phyloP scores from a whole-genome alignment of 2,888 invertebrate species.

The Ditula angustiorana region DNA sequence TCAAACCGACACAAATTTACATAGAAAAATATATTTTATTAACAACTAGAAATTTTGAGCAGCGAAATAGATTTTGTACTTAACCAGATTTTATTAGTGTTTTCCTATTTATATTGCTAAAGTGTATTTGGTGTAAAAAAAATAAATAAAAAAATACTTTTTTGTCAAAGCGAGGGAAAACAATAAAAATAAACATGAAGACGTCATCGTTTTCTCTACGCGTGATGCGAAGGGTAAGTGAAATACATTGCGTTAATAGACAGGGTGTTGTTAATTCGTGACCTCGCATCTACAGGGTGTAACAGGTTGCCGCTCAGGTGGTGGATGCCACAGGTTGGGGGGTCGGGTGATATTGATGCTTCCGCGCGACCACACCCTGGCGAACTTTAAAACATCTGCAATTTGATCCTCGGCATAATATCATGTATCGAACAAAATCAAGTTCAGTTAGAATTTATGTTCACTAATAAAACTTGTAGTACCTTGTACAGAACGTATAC shows the following conservation, averaged over 20 bases:
- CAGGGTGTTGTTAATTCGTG: slow-evolving; percentile 8
- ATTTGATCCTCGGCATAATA: slow-evolving; percentile 11
- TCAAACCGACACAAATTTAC: slow-evolving; percentile 49
- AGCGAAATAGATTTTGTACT: slow-evolving; percentile 45
- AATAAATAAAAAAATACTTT: slow-evolving; percentile 41
- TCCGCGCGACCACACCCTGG: slow-evolving; percentile 68
- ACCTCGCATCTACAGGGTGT: slow-evolving; percentile 44
- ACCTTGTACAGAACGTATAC: no score
- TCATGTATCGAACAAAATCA: neutral
- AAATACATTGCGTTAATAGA: neutral
- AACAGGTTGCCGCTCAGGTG: slow-evolving; percentile 60
- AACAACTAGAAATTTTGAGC: slow-evolving; percentile 50
- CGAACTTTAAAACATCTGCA: slow-evolving; percentile 25
- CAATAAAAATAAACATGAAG: slow-evolving; percentile 87
- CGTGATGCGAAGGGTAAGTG: slow-evolving; percentile 92
- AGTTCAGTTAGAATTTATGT: no score
- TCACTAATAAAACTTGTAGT: no score
- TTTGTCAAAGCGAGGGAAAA: slow-evolving; percentile 50
- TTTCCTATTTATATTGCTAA: slow-evolving; percentile 4
- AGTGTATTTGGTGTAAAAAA: slow-evolving; percentile 25
- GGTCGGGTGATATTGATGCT: slow-evolving; percentile 53
- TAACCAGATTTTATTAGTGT: slow-evolving; percentile 19
- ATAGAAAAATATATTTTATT: slow-evolving; percentile 46
- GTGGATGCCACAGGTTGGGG: slow-evolving; percentile 70
- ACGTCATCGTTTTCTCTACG: slow-evolving; percentile 91